Evolutionary conservation across 1,140 invertebrate species (phyloP).

Genomic region (Arion vulgaris): DNA sequence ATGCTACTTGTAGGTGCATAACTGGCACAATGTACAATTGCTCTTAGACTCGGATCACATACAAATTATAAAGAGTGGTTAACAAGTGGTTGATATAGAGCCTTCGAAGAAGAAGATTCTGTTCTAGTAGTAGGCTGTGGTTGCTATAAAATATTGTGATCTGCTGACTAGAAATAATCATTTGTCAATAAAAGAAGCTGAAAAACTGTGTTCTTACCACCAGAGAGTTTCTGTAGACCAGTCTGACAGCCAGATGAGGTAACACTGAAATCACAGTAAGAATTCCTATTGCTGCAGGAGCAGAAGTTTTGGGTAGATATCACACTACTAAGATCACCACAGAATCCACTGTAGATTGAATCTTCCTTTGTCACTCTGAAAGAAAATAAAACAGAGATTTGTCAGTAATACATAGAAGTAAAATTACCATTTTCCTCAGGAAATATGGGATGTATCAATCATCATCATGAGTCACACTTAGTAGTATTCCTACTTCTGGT

Average conservation of each 20-base stretch:
- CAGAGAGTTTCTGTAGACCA: slow-evolving; percentile 37
- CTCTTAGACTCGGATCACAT: too few relatives aligned
- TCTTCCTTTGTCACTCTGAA: slow-evolving; percentile 41
- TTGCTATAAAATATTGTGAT: not conserved
- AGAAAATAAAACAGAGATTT: not conserved
- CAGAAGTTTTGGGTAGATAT: slow-evolving; percentile 40
- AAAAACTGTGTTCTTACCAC: slow-evolving; percentile 33
- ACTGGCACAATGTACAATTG: too few relatives aligned
- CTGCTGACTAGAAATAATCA: not conserved
- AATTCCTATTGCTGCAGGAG: slow-evolving; percentile 42
- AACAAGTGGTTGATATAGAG: too few relatives aligned
- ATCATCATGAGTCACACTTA: too few relatives aligned
- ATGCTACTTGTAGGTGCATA: too few relatives aligned
- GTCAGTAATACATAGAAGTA: too few relatives aligned
- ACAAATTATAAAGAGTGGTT: too few relatives aligned
- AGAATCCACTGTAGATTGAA: slow-evolving; percentile 50
- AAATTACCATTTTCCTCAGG: too few relatives aligned
- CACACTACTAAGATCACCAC: slow-evolving; percentile 37
- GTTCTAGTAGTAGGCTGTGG: too few relatives aligned
- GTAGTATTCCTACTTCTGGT: too few relatives aligned
- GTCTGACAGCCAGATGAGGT: slow-evolving; percentile 43
- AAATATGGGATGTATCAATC: too few relatives aligned
- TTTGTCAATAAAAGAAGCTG: not conserved
- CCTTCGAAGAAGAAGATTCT: too few relatives aligned
- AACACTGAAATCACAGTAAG: slow-evolving; percentile 35